Base-by-base conservation (phyloP, 2,113 vertebrate species). In the Perca fluviatilis region DNA sequence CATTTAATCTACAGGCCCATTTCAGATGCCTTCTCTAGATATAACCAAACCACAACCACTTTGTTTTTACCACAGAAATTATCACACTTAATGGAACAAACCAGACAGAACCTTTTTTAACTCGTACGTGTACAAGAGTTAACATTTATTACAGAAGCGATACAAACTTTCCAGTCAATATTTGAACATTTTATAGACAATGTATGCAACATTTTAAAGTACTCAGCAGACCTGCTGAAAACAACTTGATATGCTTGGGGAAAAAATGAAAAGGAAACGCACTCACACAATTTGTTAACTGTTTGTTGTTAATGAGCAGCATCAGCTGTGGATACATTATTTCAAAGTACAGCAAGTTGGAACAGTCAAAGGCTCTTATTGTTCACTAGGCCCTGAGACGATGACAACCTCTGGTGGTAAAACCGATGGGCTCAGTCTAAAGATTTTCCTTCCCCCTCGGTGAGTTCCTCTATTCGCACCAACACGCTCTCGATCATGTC, bases 401-500 rank as follows among this genome's bases (percentile, higher is more conserved):
- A 49, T 1, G 61, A 63, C 6, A 46, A 49, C 23, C 40, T 65
- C 43, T 23, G 68, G 51, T 12, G 2, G 53, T 12, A 11, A 3
- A 27, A 15, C 10, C 54, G 6, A 1, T 25, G 11, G 23, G 3
- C 30, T 33, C 46, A 0, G 54, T 66, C 79, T 89, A 88, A 46
- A 69, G 62, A 7, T 14, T 58, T 67, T 93, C 93, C 92, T 96
- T 97, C 65, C 92, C 92, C 92, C 91, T 97, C 97, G n/a, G 95
- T 95, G 73, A 99, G 95, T 87, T 99, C 98, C 92, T 99, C 98
- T 83, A 98, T 97, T 87, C 98, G 96, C 83, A 96, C 97, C 91
- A 99, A 91, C 91, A 99, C 96, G 70, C 98, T 99, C 95, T 99
- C 97, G 43, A 99, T 99, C 96, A 99, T 95, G 93, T 99, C 98